Conservation (phyloP, 2,888 invertebrate species). For the Meliscaeva auricollis region DNA sequence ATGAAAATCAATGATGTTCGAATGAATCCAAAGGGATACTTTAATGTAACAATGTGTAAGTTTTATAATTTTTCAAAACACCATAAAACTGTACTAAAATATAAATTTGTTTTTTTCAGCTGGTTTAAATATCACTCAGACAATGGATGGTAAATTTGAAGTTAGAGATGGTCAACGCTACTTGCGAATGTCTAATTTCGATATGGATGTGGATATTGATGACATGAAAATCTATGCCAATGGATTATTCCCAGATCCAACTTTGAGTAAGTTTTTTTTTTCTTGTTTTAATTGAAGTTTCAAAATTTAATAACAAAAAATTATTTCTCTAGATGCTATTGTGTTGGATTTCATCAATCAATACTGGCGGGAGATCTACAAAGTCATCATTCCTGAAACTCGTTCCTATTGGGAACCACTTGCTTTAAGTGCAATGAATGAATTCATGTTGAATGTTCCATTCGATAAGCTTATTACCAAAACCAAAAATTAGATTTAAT, state of each 20-base stretch:
- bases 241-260: constrained; percentile 87
- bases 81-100: not conserved
- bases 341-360: constrained; percentile 85
- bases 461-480: constrained; percentile 81
- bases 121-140: constrained; percentile 86
- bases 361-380: constrained; percentile 86
- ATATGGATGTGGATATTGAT: constrained; percentile 87
- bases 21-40: constrained; percentile 86
- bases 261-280: constrained; percentile 86
- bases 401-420: constrained; percentile 82
- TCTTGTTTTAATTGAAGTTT: not conserved
- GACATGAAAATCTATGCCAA: constrained; percentile 86
- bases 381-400: constrained; percentile 84
- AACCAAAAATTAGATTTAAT: constrained; percentile 74
- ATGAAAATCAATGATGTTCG: constrained; percentile 87
- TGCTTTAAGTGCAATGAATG: constrained; percentile 80
- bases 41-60: constrained; percentile 87
- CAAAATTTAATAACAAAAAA: not conserved
- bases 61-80: constrained; percentile 45
- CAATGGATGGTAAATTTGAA: constrained; percentile 86
- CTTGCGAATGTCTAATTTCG: constrained; percentile 86
- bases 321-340: constrained; percentile 79
- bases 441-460: constrained; percentile 81
- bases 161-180: constrained; percentile 85
- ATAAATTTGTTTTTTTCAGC: constrained; percentile 81